Evolutionary conservation across 2,888 invertebrate species (phyloP).

Genomic region (Agrenia bidenticulata): DNA sequence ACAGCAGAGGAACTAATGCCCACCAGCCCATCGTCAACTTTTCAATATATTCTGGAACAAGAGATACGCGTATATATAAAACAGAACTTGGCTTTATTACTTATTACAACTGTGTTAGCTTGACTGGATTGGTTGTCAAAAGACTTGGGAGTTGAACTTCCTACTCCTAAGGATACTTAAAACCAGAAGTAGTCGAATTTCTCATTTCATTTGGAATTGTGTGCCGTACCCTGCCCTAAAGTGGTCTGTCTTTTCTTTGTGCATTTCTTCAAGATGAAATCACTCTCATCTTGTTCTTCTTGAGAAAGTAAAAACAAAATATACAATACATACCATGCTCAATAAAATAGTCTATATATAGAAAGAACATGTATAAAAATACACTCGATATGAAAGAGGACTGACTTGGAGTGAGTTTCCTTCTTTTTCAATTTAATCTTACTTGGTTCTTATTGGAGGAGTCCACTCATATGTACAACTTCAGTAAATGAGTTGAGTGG

Average conservation of each 20-base stretch:
- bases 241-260: not conserved
- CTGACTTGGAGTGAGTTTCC: too few relatives aligned
- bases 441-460: too few relatives aligned
- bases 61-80: constrained; percentile 2
- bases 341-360: too few relatives aligned
- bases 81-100: constrained; percentile 5
- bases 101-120: not conserved
- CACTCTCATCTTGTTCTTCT: constrained; percentile 1
- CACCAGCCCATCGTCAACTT: too few relatives aligned
- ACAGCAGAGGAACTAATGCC: too few relatives aligned
- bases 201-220: constrained; percentile 1
- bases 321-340: too few relatives aligned
- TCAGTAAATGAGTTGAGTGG: too few relatives aligned
- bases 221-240: not conserved
- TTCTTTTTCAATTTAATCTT: too few relatives aligned
- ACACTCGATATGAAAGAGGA: too few relatives aligned
- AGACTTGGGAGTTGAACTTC: not conserved
- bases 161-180: not conserved
- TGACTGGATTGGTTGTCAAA: not conserved
- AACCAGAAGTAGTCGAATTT: not conserved
- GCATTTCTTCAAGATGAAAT: not conserved
- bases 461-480: too few relatives aligned
- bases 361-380: too few relatives aligned
- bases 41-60: too few relatives aligned
- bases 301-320: not conserved